These are phyloP conservation scores for Orthosia incerta DNA, from an alignment of 2,888 invertebrate species.

Conservation along the genomic window DNA sequence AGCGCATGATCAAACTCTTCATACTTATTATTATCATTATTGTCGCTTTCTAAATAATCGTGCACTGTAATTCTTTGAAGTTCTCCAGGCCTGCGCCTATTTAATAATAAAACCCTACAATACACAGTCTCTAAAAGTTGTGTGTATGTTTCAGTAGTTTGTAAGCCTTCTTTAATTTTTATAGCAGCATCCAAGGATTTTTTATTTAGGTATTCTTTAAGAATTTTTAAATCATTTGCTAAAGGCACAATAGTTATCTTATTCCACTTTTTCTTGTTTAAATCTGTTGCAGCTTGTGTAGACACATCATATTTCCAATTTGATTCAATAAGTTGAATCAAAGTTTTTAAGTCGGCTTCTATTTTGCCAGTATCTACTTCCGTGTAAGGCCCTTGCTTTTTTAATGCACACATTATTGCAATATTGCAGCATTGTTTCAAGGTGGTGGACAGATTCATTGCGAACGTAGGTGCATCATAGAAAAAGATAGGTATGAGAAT, in stretches of 20 bases:
- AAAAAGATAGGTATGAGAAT: too few species aligned
- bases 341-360: conserved; percentile 61
- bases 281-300: conserved; percentile 64
- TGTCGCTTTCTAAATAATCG: conserved; percentile 43
- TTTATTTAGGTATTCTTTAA: conserved; percentile 42
- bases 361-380: conserved; percentile 56
- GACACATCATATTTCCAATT: conserved; percentile 64
- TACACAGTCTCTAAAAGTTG: too few species aligned
- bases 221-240: conserved; percentile 61
- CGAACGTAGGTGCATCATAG: conserved; percentile 64
- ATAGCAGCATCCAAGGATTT: conserved; percentile 48
- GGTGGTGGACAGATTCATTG: conserved; percentile 65
- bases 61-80: conserved; percentile 22
- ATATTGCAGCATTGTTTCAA: conserved; percentile 70
- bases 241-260: conserved; percentile 64
- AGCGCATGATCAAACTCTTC: conserved; percentile 56
- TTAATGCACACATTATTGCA: conserved; percentile 60
- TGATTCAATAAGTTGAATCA: conserved; percentile 31
- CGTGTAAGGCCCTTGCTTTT: conserved; percentile 32
- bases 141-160: too few species aligned
- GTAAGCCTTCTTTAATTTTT: conserved; percentile 52
- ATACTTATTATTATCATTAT: conserved; percentile 46
- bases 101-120: too few species aligned
- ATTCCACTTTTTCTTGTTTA: conserved; percentile 65
- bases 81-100: conserved; percentile 6